These are phyloP conservation scores for Parauchenoglanis ngamensis DNA, from an alignment of 2,797 vertebrate genomes.

Conservation along the genomic window DNA sequence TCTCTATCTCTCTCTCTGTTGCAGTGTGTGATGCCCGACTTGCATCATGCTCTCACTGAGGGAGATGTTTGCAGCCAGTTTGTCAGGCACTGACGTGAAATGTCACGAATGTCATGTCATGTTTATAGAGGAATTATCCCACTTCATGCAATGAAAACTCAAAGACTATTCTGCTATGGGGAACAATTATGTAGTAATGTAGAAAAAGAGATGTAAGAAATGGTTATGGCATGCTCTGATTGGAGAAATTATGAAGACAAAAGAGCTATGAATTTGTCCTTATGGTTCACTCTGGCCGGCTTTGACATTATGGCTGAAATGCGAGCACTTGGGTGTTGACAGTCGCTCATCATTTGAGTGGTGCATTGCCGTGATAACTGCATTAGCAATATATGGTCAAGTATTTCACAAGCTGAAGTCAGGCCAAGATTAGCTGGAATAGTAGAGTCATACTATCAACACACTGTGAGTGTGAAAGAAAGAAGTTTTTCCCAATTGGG, in stretches of 20 bases:
- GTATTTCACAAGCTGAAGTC: constrained; percentile 49
- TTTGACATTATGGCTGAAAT: constrained; percentile 4
- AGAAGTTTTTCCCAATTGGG: constrained; percentile 11
- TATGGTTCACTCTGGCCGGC: background rate
- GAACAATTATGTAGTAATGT: constrained; percentile 29
- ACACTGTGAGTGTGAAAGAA: background rate
- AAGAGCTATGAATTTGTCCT: constrained; percentile 4
- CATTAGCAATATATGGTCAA: constrained; percentile 38
- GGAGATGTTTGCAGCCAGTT: constrained; percentile 44
- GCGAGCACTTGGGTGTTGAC: constrained; percentile 1
- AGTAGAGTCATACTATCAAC: constrained; percentile 11
- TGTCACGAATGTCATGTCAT: constrained; percentile 49
- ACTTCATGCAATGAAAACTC: constrained; percentile 60
- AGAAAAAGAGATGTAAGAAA: background rate
- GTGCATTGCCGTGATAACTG: constrained; percentile 18
- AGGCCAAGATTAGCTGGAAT: constrained; percentile 30
- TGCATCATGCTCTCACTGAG: constrained; percentile 38
- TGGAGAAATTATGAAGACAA: constrained; percentile 14
- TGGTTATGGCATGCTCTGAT: background rate
- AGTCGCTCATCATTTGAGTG: constrained; percentile 6
- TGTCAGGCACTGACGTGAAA: constrained; percentile 46
- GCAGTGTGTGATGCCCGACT: constrained; percentile 37
- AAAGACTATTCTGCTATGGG: constrained; percentile 1
- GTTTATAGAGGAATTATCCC: constrained; percentile 61
- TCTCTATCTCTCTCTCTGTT: constrained; percentile 29